A percentile compares a stretch with the other conserved stretches of the same genome.
These are phyloP conservation scores for Aleiodes alternator DNA, from an alignment of 2,888 invertebrate species.

Conservation along the genomic window DNA sequence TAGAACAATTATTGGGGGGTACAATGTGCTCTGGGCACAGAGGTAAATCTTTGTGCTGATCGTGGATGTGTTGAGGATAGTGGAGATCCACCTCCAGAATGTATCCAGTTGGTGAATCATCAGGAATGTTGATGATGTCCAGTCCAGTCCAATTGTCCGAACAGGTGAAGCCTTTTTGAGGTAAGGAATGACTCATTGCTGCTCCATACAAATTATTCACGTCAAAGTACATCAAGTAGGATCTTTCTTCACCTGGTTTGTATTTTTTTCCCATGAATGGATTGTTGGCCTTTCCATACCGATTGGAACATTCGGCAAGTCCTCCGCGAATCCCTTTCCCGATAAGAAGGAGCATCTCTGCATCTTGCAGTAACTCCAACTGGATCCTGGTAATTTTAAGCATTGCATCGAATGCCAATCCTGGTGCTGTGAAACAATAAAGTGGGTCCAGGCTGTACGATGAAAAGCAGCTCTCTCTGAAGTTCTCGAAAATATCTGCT, in stretches of 20 bases:
- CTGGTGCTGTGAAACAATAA: slow-evolving; percentile 44
- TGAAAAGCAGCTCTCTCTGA: slow-evolving; percentile 37
- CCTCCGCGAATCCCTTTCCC: slow-evolving; percentile 47
- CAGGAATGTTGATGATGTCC: neutral
- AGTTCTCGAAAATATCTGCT: slow-evolving; percentile 53
- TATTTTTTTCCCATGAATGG: slow-evolving; percentile 41
- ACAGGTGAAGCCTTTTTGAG: slow-evolving; percentile 63
- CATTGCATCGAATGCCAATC: too few species aligned
- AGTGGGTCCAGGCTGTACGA: slow-evolving; percentile 47
- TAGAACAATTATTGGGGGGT: slow-evolving; percentile 14
- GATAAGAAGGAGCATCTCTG: slow-evolving; percentile 46
- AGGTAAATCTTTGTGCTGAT: slow-evolving; percentile 65
- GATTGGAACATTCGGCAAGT: slow-evolving; percentile 41
- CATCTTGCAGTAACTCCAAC: slow-evolving; percentile 40
- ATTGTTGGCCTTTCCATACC: slow-evolving; percentile 44
- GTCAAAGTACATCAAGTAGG: slow-evolving; percentile 66
- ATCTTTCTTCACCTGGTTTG: slow-evolving; percentile 45
- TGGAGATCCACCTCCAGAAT: too few species aligned
- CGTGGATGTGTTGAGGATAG: slow-evolving; percentile 46
- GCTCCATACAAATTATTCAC: slow-evolving; percentile 69
- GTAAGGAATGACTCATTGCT: slow-evolving; percentile 66
- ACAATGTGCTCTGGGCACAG: slow-evolving; percentile 52
- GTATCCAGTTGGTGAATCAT: neutral
- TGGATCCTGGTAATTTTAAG: slow-evolving; percentile 18
- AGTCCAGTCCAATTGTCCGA: slow-evolving; percentile 47